phyloP scores from a whole-genome alignment of 2,113 vertebrate genomes.

The Sceloporus tristichus region DNA sequence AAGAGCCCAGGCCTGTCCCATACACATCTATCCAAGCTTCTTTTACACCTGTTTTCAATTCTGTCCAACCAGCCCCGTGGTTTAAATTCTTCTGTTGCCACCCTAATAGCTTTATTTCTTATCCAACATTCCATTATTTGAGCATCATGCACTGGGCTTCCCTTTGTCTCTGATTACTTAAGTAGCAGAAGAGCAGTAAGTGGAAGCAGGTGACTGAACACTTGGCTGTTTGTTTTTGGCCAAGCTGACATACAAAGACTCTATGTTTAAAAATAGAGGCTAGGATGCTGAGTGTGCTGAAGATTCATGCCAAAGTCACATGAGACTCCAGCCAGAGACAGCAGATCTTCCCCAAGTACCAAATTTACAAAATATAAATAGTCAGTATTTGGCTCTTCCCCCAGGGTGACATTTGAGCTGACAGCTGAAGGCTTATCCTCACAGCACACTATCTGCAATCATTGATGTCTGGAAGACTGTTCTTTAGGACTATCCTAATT shows the following conservation, averaged over 20 bases:
- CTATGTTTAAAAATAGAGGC: neutral
- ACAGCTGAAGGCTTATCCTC: constrained; percentile 15
- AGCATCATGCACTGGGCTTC: neutral
- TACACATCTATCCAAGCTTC: constrained; percentile 23
- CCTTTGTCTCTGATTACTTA: constrained; percentile 13
- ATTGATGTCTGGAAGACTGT: neutral
- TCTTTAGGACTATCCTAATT: neutral
- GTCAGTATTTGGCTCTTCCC: constrained; percentile 16
- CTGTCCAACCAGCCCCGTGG: neutral
- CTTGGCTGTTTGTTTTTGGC: constrained; percentile 5
- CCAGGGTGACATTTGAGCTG: constrained; percentile 28
- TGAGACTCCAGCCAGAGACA: neutral
- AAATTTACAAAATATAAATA: constrained; percentile 45
- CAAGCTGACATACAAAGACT: neutral
- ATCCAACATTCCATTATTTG: constrained; percentile 28
- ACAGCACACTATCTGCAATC: neutral
- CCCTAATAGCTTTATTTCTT: neutral
- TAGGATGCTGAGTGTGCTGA: neutral
- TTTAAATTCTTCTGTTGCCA: constrained; percentile 11
- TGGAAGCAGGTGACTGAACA: constrained; percentile 34
- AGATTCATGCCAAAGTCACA: constrained; percentile 41
- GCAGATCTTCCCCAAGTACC: constrained; percentile 10
- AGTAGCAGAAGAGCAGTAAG: constrained; percentile 28
- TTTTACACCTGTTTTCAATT: neutral
- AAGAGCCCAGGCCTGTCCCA: neutral